Evolutionary conservation across 2,113 vertebrate species (phyloP).

Genomic region (Leptosomus discolor): DNA sequence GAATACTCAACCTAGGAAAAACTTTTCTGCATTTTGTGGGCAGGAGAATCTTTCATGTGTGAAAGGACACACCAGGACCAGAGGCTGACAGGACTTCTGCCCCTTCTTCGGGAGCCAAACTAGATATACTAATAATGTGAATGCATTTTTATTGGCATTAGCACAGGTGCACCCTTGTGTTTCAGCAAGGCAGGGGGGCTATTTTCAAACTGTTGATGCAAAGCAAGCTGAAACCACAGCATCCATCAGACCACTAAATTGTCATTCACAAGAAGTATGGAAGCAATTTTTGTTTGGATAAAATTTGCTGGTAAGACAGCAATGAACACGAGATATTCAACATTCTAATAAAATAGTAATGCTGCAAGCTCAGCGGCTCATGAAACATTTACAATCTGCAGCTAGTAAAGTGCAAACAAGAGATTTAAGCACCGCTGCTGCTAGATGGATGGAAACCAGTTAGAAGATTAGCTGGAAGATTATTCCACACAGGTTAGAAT

Average conservation of each 20-base stretch:
- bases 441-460: slow-evolving; percentile 57
- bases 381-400: slow-evolving; percentile 80
- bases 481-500: slow-evolving; percentile 66
- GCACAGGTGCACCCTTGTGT: not conserved
- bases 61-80: not conserved
- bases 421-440: slow-evolving; percentile 70
- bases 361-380: slow-evolving; percentile 79
- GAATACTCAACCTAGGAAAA: not conserved
- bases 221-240: slow-evolving; percentile 21
- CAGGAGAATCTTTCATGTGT: not conserved
- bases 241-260: slow-evolving; percentile 34
- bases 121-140: not conserved
- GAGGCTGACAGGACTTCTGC: not conserved
- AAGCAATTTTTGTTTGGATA: slow-evolving; percentile 57
- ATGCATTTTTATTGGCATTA: not conserved
- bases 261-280: slow-evolving; percentile 56
- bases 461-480: slow-evolving; percentile 59
- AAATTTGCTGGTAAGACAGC: slow-evolving; percentile 66
- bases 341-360: slow-evolving; percentile 81
- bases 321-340: slow-evolving; percentile 67
- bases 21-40: not conserved
- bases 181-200: slow-evolving; percentile 7
- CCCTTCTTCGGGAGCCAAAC: not conserved
- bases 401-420: slow-evolving; percentile 73
- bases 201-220: slow-evolving; percentile 42